Evolutionary conservation across 2,797 vertebrate species (phyloP), one percentile per base, ranked within the genome.

Genomic region (Cyprinella venusta): DNA sequence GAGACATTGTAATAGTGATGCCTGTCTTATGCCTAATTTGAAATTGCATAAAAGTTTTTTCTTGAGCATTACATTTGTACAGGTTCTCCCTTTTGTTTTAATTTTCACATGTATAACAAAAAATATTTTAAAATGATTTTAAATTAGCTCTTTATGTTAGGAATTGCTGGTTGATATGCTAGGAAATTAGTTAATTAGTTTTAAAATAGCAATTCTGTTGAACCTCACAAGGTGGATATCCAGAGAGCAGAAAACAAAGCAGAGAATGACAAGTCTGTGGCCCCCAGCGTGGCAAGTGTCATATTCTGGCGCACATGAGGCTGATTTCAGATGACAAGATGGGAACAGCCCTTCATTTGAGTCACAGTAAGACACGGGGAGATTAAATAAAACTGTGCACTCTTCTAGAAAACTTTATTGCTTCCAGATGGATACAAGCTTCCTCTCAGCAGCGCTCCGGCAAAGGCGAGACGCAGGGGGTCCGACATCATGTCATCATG

Each of bases 381-480:
- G 95, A 96, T 96, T 95, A 95, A 96, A 95, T 95, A 95, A 95
- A 94, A 94, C 91, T 94, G 94, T 95, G 93, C 94, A 93, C 93
- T 94, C 95, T 95, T 93, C 93, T 91, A 95, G 94, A 96, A 96
- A 96, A 96, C 91, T 95, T 94, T 96, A 95, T 95, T 96, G 94
- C 94, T 94, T 95, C 93, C 94, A 95, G 94, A 95, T 96, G 94
- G 95, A 95, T 94, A 93, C 91, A 93, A 94, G 93, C 93, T 94
- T 95, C 94, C 92, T 94, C 93, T 94, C 94, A 95, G 90, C 90
- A 90, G 88, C 91, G 90, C 94, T 92, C 92, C 91, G 89, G 91
- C 93, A 92, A 92, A 91, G 91, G 80, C 80, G 88, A 91, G 93
- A 93, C 90, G 88, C 89, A 88, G 92, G 93, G 93, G 93, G 93